Evolutionary conservation across 1,140 invertebrate species (phyloP), one percentile per base, ranked within the genome.

Genomic region (Protaetia brevitarsis): DNA sequence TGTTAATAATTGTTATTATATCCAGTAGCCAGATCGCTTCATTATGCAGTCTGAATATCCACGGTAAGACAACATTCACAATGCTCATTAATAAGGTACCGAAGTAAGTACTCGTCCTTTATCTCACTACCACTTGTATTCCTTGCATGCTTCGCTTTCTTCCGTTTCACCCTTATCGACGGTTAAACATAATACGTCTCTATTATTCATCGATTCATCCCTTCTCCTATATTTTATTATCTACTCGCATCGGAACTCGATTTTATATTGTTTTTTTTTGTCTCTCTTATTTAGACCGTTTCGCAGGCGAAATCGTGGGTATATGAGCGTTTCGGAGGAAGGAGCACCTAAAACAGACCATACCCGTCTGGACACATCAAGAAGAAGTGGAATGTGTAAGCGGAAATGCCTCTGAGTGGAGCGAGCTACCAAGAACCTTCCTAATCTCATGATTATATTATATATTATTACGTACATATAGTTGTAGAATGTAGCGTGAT

Each of bases 41-140:
- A 59, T 59, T 59, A 59, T 31, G 57, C 57, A 59, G 57, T 59
- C 57, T 59, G 57, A 59, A 31, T 59, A 59, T 31, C 57, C 57
- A 29, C 57, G 57, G 28, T 59, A 26, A 29, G 57, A 59, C 13
- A 13, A 21, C 57, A 31, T 29, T 26, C 57, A 59, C 7, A 59
- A 31, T n/a, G 29, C 27, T 29, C 57, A 59, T 31, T 28, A n/a
- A 29, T 27, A 28, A 29, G 29, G 29, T 29, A 23, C 26, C 57
- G 26, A 59, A 59, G 57, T 59, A 59, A 59, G 57, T 59, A 59
- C 29, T 26, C 13, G 19, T 34, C 2, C n/a, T n/a, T n/a, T n/a
- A 51, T 51, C 21, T 19, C 4, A 23, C 19, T 51, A 23, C 19
- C 41, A 51, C n/a, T n/a, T n/a, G n/a, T n/a, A n/a, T n/a, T 51